Conservation (phyloP, 2,797 vertebrate genomes). For the Apogon talboti region DNA sequence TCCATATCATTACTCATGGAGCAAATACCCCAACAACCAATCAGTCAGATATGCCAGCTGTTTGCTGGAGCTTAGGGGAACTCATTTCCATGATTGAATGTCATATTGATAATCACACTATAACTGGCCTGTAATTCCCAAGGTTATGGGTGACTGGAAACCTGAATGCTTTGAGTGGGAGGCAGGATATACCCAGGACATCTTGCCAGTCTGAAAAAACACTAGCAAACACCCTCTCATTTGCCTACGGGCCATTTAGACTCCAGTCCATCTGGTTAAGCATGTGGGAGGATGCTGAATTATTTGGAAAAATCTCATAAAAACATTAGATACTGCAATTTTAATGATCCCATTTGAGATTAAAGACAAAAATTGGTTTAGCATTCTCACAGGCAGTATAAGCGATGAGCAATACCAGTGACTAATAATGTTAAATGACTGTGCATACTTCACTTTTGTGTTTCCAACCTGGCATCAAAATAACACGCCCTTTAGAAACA, state of each 20-base stretch:
- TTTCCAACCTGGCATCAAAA: slow-evolving; percentile 1
- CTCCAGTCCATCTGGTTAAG: slow-evolving; percentile 17
- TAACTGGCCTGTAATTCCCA: slow-evolving; percentile 16
- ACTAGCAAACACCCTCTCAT: slow-evolving; percentile 26
- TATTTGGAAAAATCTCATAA: slow-evolving; percentile 32
- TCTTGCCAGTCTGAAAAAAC: slow-evolving; percentile 17
- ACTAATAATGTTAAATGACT: slow-evolving; percentile 23
- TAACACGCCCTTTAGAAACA: slow-evolving; percentile 2
- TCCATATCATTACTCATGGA: slow-evolving; percentile 16
- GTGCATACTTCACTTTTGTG: slow-evolving; percentile 13
- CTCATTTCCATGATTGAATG: slow-evolving; percentile 34
- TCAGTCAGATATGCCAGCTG: slow-evolving; percentile 24
- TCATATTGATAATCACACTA: slow-evolving; percentile 22
- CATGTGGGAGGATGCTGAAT: slow-evolving; percentile 39
- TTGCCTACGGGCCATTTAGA: slow-evolving; percentile 43
- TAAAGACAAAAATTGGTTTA: slow-evolving; percentile 1
- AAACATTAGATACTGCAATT: slow-evolving; percentile 25
- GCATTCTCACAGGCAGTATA: slow-evolving; percentile 10
- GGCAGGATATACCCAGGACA: slow-evolving; percentile 50
- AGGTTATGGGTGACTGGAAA: slow-evolving; percentile 6
- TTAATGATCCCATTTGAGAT: slow-evolving; percentile 29
- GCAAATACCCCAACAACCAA: slow-evolving; percentile 19
- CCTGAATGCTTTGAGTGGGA: slow-evolving; percentile 27
- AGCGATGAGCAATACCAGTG: slow-evolving; percentile 25
- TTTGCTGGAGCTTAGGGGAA: slow-evolving; percentile 19